Evolutionary conservation across 2,113 vertebrate species (phyloP).

Genomic region (Ochotona curzoniae): DNA sequence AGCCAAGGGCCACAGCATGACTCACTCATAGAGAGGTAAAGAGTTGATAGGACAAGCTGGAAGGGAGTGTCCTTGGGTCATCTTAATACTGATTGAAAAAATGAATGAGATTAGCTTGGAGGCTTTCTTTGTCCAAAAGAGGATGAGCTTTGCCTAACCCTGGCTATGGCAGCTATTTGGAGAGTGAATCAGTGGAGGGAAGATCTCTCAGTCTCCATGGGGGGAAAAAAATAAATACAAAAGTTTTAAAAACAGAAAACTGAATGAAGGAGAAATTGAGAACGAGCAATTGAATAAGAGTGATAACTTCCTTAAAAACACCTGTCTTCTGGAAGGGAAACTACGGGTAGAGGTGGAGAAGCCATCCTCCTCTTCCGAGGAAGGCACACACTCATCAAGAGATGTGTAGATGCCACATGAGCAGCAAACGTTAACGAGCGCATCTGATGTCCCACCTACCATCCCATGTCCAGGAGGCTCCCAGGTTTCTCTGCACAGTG

Average conservation of each 20-base stretch:
- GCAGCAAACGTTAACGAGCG: fast-evolving
- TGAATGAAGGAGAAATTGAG: background rate
- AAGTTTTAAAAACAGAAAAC: background rate
- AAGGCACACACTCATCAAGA: fast-evolving
- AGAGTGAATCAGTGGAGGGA: too few species aligned
- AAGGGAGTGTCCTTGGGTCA: too few species aligned
- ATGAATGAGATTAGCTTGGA: background rate
- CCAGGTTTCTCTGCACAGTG: background rate
- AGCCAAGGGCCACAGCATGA: background rate
- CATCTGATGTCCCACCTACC: background rate
- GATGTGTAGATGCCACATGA: fast-evolving
- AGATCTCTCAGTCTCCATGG: too few species aligned
- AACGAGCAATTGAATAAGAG: background rate
- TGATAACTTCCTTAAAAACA: background rate
- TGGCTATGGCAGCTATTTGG: too few species aligned
- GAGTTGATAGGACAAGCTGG: background rate
- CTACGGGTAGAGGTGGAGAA: background rate
- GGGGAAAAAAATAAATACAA: too few species aligned
- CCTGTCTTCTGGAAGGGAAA: background rate
- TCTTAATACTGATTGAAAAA: background rate
- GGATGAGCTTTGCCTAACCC: background rate
- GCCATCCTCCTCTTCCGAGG: background rate
- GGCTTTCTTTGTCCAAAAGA: background rate
- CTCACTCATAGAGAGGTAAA: background rate
- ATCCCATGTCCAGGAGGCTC: fast-evolving